Evolutionary conservation across 2,888 invertebrate genomes (phyloP).

Genomic region (Mechanitis messenoides): DNA sequence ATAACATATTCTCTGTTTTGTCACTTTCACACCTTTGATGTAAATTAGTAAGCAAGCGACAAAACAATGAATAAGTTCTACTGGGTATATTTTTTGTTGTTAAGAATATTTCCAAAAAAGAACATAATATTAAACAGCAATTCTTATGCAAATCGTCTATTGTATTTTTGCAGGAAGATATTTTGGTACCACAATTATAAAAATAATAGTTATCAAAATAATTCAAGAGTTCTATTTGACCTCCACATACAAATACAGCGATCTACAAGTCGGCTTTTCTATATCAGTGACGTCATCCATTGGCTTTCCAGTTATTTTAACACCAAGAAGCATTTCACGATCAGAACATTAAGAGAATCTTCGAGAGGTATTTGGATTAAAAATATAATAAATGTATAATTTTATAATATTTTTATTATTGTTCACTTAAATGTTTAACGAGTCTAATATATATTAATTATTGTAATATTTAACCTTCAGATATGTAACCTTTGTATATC

Average conservation of each 20-base stretch:
- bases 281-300: constrained; percentile 3
- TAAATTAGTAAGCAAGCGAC: no score
- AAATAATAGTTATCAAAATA: constrained; percentile 2
- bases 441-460: no score
- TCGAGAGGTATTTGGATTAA: no score
- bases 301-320: not conserved
- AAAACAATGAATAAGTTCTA: no score
- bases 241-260: not conserved
- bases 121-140: not conserved
- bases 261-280: constrained; percentile 2
- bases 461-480: constrained; percentile 1
- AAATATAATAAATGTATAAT: no score
- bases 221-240: not conserved
- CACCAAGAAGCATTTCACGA: not conserved
- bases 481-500: not conserved
- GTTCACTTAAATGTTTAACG: no score
- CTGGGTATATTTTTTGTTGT: no score
- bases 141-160: not conserved
- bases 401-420: no score
- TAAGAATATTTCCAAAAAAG: no score
- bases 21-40: no score
- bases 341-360: no score
- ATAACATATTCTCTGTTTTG: no score
- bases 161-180: not conserved
- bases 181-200: not conserved